Evolutionary conservation across 2,797 vertebrate species (phyloP).

Genomic region (Linurgus olivaceus): DNA sequence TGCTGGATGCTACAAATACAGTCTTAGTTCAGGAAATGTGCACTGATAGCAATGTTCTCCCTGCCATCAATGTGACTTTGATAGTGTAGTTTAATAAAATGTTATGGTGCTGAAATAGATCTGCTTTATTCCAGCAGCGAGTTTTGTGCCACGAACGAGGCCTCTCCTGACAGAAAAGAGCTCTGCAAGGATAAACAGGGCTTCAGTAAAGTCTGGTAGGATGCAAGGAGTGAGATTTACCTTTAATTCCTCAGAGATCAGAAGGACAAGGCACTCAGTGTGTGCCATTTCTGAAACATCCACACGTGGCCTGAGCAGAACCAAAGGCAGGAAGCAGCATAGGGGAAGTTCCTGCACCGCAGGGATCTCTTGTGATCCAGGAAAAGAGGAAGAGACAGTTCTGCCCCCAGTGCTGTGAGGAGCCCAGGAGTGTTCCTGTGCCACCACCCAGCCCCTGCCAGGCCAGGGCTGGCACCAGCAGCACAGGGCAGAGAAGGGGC

Average conservation of each 20-base stretch:
- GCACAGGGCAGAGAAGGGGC: background rate
- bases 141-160: background rate
- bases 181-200: background rate
- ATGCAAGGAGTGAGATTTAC: background rate
- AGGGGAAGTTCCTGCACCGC: background rate
- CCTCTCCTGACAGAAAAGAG: background rate
- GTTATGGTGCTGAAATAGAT: constrained; percentile 49
- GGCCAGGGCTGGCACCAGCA: background rate
- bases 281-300: background rate
- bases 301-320: background rate
- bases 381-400: background rate
- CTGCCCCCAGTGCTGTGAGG: background rate
- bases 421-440: fast-evolving
- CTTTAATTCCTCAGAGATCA: fast-evolving
- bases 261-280: fast-evolving
- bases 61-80: constrained; percentile 63
- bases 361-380: background rate
- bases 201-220: fast-evolving
- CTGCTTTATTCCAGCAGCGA: background rate
- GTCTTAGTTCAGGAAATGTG: background rate
- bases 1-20: background rate
- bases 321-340: fast-evolving
- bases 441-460: background rate
- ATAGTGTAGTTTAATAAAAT: constrained; percentile 68
- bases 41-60: constrained; percentile 54